phyloP scores from a whole-genome alignment of 2,113 vertebrate species.

The Caloenas nicobarica region DNA sequence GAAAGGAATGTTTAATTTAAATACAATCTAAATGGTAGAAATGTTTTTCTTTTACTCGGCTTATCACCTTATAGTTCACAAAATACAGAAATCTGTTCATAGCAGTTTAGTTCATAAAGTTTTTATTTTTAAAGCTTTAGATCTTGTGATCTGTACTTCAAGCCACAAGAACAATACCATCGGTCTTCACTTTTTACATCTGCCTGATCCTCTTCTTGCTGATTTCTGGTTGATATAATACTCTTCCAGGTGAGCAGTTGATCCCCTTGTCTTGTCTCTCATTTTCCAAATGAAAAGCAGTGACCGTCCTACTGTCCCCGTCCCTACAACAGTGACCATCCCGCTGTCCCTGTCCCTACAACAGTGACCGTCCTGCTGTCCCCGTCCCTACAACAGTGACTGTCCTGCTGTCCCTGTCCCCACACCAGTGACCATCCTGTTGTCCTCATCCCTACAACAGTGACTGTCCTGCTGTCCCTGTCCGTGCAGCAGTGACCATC shows the following conservation, averaged over 20 bases:
- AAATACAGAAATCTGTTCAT: neutral
- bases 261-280: neutral
- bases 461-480: too few species aligned
- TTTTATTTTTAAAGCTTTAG: neutral
- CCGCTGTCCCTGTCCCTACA: too few species aligned
- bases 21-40: neutral
- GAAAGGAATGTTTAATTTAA: neutral
- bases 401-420: too few species aligned
- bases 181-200: neutral
- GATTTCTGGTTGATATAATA: slow-evolving; percentile 12
- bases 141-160: neutral
- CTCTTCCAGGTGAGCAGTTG: neutral
- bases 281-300: neutral
- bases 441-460: too few species aligned
- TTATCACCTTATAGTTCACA: neutral
- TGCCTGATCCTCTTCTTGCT: neutral
- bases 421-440: too few species aligned
- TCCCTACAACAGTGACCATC: too few species aligned
- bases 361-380: too few species aligned
- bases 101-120: neutral
- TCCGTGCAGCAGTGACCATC: too few species aligned
- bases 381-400: too few species aligned
- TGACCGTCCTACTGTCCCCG: too few species aligned
- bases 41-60: neutral
- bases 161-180: neutral